Evolutionary conservation across 2,113 vertebrate species (phyloP).

Genomic region (Hyperoodon ampullatus): DNA sequence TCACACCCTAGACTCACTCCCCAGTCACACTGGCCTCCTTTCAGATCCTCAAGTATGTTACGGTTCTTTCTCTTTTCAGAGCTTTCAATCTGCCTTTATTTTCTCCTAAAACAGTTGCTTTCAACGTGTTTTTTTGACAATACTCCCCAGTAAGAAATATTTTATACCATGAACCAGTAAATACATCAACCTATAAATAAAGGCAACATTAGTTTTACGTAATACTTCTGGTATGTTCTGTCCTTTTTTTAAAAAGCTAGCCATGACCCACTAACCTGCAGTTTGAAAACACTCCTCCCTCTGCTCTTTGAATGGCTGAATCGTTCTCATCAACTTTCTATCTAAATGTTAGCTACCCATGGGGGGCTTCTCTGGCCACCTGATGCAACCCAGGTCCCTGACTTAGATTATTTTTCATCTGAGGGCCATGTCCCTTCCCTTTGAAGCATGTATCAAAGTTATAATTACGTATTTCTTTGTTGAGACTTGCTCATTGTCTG

Average conservation of each 20-base stretch:
- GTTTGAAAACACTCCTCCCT: background rate
- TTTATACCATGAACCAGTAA: background rate
- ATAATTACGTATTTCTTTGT: background rate
- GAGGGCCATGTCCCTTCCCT: background rate
- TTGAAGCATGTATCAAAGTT: background rate
- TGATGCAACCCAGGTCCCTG: background rate
- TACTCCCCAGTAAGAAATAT: slow-evolving; percentile 24
- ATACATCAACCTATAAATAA: background rate
- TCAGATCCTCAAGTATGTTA: background rate
- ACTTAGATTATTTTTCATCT: background rate
- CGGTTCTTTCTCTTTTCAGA: background rate
- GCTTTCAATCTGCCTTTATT: background rate
- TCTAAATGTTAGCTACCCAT: background rate
- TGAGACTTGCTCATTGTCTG: background rate
- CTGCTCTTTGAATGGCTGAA: background rate
- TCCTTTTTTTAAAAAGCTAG: background rate
- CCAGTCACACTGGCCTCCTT: background rate
- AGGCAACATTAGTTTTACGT: background rate
- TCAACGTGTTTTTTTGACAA: background rate
- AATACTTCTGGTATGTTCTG: background rate
- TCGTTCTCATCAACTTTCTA: background rate
- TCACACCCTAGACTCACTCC: background rate
- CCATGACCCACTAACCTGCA: background rate
- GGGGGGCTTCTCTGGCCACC: background rate
- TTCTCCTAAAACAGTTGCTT: background rate